Percentiles rank a stretch among this genome's conserved stretches.
Conservation (phyloP, 2,888 invertebrate species). For the Rhagium mordax region DNA sequence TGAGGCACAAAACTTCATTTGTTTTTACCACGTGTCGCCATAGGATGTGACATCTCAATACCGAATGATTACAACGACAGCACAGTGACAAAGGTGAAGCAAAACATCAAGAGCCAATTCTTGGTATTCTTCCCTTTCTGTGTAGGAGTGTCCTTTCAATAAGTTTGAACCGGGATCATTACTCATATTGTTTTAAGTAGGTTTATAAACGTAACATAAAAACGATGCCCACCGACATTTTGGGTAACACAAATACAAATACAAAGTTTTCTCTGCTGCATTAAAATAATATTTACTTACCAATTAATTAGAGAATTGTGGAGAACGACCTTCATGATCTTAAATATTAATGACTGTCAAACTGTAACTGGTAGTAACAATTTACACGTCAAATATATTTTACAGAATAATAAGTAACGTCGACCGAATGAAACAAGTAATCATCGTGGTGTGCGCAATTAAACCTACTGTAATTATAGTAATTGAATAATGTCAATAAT, state of each 20-base stretch:
- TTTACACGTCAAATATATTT: conserved; percentile 3
- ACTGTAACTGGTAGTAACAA: neutral
- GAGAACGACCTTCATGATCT: neutral
- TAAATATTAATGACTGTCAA: neutral
- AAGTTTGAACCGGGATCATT: neutral
- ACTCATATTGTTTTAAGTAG: neutral
- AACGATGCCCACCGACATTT: no score
- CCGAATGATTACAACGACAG: neutral
- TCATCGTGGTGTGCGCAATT: neutral
- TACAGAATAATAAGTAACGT: neutral
- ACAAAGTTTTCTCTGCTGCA: neutral
- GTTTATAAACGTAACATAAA: no score
- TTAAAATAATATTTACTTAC: no score
- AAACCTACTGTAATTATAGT: neutral
- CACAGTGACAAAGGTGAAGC: conserved; percentile 9
- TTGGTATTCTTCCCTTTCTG: neutral
- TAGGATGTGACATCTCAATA: conserved; percentile 14
- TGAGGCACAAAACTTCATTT: conserved; percentile 5
- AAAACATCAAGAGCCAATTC: conserved; percentile 8
- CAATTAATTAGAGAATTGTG: neutral
- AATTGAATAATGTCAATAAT: neutral
- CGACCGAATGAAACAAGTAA: neutral
- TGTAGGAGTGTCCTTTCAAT: neutral
- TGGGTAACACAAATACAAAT: no score
- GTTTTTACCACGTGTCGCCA: conserved; percentile 12